Percentiles rank a stretch among this genome's conserved stretches.
Conservation (phyloP, 1,140 invertebrate genomes). For the Heliothis virescens region DNA sequence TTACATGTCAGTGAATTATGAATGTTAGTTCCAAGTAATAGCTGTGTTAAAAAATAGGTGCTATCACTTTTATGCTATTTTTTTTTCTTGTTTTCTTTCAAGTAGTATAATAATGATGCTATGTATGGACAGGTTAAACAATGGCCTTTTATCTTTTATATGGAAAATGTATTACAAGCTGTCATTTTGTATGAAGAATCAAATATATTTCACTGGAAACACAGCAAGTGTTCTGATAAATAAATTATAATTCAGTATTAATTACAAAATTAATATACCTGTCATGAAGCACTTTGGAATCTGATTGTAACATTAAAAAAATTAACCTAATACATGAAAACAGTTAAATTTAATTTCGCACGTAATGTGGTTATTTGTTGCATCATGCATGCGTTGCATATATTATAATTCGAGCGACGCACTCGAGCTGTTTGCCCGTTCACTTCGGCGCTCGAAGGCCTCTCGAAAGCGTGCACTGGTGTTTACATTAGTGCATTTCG, state of each 20-base stretch:
- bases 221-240: constrained; percentile 1
- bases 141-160: too few species aligned
- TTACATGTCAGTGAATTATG: constrained; percentile 11
- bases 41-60: too few species aligned
- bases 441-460: constrained; percentile 42
- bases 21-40: background rate
- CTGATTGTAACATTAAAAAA: constrained; percentile 2
- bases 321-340: constrained; percentile 28
- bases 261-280: constrained; percentile 11
- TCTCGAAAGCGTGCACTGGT: constrained; percentile 35
- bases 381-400: constrained; percentile 18
- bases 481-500: constrained; percentile 49
- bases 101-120: too few species aligned
- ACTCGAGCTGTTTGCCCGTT: background rate
- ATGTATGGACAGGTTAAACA: too few species aligned
- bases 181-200: background rate
- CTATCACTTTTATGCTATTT: too few species aligned
- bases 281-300: background rate
- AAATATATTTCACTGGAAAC: background rate
- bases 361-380: constrained; percentile 13
- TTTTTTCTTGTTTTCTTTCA: too few species aligned
- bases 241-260: constrained; percentile 31
- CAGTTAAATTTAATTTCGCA: constrained; percentile 20
- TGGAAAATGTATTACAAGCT: too few species aligned
- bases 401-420: constrained; percentile 18